Evolutionary conservation across 64 coral and sea anemone genomes (phyloP).

Genomic region (Anthopleura sola): DNA sequence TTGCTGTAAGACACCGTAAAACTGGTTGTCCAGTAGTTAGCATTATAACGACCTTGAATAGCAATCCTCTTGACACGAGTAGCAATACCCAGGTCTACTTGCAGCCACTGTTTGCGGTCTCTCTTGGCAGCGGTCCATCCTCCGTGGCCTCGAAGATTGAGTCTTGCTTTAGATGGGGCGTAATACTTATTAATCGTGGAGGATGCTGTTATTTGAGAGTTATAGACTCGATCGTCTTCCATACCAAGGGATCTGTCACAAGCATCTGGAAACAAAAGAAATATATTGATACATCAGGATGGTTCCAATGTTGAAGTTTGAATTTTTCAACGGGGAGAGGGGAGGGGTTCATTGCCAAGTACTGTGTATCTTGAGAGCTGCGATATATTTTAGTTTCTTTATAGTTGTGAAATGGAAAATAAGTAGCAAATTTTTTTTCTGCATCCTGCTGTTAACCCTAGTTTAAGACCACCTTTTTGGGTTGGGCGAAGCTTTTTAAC

Average conservation of each 20-base stretch:
- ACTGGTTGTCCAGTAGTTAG: slow-evolving; percentile 26
- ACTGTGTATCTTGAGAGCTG: too few relatives aligned
- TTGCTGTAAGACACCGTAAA: slow-evolving; percentile 29
- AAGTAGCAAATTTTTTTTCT: too few relatives aligned
- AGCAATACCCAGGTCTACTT: slow-evolving; percentile 59
- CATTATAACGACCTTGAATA: slow-evolving; percentile 30
- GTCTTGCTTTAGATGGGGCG: slow-evolving; percentile 53
- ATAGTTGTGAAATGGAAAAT: too few relatives aligned
- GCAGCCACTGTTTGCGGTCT: slow-evolving; percentile 65
- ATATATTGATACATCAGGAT: not conserved
- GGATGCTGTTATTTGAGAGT: slow-evolving; percentile 76
- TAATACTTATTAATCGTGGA: slow-evolving; percentile 68
- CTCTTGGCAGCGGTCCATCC: slow-evolving; percentile 58
- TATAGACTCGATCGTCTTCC: slow-evolving; percentile 59
- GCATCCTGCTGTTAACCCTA: too few relatives aligned
- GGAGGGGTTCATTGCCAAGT: too few relatives aligned
- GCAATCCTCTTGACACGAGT: slow-evolving; percentile 23
- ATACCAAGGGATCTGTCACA: slow-evolving; percentile 72
- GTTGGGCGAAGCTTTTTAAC: too few relatives aligned
- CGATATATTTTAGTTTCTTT: too few relatives aligned
- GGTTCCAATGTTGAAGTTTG: too few relatives aligned
- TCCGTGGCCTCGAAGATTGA: slow-evolving; percentile 56
- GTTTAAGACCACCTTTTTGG: too few relatives aligned
- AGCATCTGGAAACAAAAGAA: slow-evolving; percentile 10
- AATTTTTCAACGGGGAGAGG: too few relatives aligned